A percentile compares a stretch with the other conserved stretches of the same genome.
These are phyloP conservation scores for Cichlasoma orientale DNA, from an alignment of 2,797 vertebrate species.

Conservation along the genomic window DNA sequence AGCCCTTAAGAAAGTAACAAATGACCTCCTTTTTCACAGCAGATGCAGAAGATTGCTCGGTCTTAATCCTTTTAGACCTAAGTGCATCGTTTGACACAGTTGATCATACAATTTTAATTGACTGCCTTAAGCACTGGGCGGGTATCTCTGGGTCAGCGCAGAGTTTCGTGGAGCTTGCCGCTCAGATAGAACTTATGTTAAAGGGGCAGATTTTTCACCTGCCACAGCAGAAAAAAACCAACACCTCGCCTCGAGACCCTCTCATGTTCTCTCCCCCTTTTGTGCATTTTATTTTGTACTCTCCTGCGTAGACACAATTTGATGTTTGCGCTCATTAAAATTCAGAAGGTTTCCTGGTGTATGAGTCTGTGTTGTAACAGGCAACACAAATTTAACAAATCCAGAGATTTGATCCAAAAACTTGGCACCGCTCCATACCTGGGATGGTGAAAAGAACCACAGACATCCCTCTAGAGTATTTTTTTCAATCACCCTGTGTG, in stretches of 20 bases:
- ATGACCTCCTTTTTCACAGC: constrained; percentile 30
- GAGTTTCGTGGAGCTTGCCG: neutral
- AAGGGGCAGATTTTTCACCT: constrained; percentile 15
- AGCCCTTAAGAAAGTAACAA: constrained; percentile 9
- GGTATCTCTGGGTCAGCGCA: constrained; percentile 41
- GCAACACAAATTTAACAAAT: neutral
- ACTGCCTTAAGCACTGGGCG: constrained; percentile 50
- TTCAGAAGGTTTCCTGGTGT: neutral
- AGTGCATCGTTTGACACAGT: constrained; percentile 59
- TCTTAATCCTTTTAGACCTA: constrained; percentile 53
- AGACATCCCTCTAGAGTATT: too few species aligned
- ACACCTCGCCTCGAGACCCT: neutral
- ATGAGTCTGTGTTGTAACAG: neutral
- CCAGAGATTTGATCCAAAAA: neutral
- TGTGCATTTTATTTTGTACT: neutral
- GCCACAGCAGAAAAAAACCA: neutral
- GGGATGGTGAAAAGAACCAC: neutral
- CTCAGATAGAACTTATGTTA: constrained; percentile 14
- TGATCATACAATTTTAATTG: constrained; percentile 68
- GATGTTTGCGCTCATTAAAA: neutral
- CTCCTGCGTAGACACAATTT: neutral
- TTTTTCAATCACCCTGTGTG: too few species aligned
- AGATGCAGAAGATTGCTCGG: constrained; percentile 37
- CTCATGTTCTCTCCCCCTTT: neutral
- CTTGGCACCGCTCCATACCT: neutral